Evolutionary conservation across 2,888 invertebrate species (phyloP), one percentile per base, ranked within the genome.

Genomic region (Dascillus cervinus): DNA sequence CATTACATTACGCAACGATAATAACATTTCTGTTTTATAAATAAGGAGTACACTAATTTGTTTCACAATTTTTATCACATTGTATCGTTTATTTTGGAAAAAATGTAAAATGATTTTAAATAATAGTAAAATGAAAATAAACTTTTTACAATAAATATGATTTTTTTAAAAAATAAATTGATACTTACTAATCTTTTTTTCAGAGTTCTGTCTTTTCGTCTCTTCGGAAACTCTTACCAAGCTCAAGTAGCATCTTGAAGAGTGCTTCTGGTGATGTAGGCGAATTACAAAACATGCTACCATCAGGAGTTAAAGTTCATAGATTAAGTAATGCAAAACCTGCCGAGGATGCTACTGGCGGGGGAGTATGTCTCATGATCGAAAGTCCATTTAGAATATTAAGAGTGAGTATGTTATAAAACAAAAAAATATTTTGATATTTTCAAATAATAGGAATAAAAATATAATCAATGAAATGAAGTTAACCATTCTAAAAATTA

Each of bases 351-450:
- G 25, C 39, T 3, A 46, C 43, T 2, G 71, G 74, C 3, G n/a
- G n/a, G n/a, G 77, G 79, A 27, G 77, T 86, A 3, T 87, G 87
- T 52, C 66, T 82, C 8, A 72, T 87, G 48, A 73, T 77, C 19
- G 83, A 86, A 53, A 86, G 81, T 47, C 83, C 83, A 0, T 82
- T 72, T 50, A 66, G 82, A 43, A 82, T 83, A 44, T 58, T 82
- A 8, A 69, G 80, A 70, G 83, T 82, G 62, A 71, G 77, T 71
- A 26, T 17, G 4, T 17, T 17, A 6, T 8, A 17, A 4, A 17
- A 17, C 17, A 17, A 17, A 17, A 8, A 17, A 17, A 17, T 17
- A 4, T 8, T 17, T 6, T 6, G 8, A 17, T 4, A 17, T 17
- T 17, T n/a, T n/a, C n/a, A n/a, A n/a, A n/a, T n/a, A n/a, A n/a